These are phyloP conservation scores for Phaethon lepturus DNA, from an alignment of 2,113 vertebrate genomes.

Conservation along the genomic window DNA sequence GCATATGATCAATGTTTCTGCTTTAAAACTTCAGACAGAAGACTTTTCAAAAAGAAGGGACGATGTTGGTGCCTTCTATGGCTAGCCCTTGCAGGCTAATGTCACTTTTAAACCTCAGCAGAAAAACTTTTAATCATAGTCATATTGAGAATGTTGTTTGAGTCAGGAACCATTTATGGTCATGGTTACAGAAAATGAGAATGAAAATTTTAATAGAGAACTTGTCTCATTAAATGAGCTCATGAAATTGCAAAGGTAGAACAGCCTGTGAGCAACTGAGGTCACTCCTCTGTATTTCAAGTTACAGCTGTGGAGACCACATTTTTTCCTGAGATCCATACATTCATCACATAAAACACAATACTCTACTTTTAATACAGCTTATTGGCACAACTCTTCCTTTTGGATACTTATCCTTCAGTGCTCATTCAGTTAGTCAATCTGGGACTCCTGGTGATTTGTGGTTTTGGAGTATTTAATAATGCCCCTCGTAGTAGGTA, in stretches of 20 bases:
- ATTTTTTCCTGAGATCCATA: background rate
- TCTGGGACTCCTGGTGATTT: background rate
- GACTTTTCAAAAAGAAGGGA: background rate
- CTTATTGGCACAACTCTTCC: background rate
- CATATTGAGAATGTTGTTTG: rapidly evolving
- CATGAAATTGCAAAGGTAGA: background rate
- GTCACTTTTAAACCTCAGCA: background rate
- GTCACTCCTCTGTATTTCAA: background rate
- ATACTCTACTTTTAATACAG: background rate
- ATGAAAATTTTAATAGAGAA: background rate
- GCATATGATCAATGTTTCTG: background rate
- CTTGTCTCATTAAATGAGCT: background rate
- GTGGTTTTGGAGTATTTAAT: background rate
- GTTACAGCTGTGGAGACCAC: background rate
- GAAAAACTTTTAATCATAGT: background rate
- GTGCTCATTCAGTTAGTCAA: background rate
- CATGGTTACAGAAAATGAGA: background rate
- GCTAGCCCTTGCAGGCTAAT: background rate
- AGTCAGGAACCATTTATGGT: background rate
- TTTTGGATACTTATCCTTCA: background rate
- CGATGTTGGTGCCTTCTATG: background rate
- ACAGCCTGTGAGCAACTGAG: background rate
- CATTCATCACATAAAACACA: background rate
- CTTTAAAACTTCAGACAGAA: background rate
- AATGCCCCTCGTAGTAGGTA: background rate